Base-by-base conservation (phyloP, 2,888 invertebrate genomes). In the Chymomyza fuscimana region DNA sequence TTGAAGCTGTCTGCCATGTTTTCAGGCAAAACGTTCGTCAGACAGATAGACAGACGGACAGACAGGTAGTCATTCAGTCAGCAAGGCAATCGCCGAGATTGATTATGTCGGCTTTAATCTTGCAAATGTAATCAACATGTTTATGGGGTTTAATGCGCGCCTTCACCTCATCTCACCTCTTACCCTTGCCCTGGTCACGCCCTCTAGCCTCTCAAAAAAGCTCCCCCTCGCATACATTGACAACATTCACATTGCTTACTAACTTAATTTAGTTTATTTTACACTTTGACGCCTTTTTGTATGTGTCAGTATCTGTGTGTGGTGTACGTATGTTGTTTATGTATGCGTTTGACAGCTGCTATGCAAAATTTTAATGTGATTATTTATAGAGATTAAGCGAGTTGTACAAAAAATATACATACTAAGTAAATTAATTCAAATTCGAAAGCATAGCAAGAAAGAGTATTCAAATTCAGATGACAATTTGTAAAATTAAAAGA, bases 51-150 rank as follows among this genome's bases (percentile, higher is more conserved):
- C 69, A 67, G 59, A 73, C 67, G 67, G 67, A 68, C 40, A 46
- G 40, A 46, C 66, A 74, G 64, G 64, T 61, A 71, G 69, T 72
- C 62, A 71, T 40, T 69, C 62, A 65, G 67, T 65, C 70, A 61
- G 67, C 16, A 63, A 70, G 82, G 80, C 80, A 84, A 81, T 82
- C 76, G 77, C 65, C 56, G 74, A 84, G 83, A 84, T 87, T 85
- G 85, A 84, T 84, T 85, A 77, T 78, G 79, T 75, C 85, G 82
- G 73, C 80, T 80, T 78, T 77, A 83, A 83, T 83, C 77, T 79
- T 79, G 74, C 67, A 76, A 85, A 77, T 79, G 81, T 79, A 77
- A 80, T 85, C 85, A 80, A 77, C 79, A 74, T 77, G 78, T 73
- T 73, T 75, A 73, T 75, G 65, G 69, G 73, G 69, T 73, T 76